Base-by-base conservation (phyloP, 2,797 vertebrate species). In the Pogoniulus pusillus region DNA sequence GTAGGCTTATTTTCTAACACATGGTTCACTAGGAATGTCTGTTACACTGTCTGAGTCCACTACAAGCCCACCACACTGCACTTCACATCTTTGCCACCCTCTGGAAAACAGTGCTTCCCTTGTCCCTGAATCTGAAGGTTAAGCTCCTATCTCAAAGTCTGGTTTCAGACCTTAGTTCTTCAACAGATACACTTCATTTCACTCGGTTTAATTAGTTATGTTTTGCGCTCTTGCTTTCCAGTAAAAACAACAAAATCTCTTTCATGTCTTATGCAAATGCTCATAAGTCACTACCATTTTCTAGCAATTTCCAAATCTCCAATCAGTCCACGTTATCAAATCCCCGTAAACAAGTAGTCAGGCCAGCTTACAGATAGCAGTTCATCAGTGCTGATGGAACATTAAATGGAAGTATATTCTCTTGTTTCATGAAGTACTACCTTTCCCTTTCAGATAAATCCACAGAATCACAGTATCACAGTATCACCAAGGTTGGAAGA, bases 31-130 rank as follows among this genome's bases (percentile, higher is more conserved):
- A 26, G 30, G 14, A 60, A 69, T 16, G 16, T 45, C 12, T 35
- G 7, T 37, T 35, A 12, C 12, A 20, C 24, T 53, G 49, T n/a
- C n/a, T n/a, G n/a, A n/a, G n/a, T n/a, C n/a, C 66, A 45, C 27
- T 20, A 35, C 0, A 4, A 82, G 13, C 11, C 58, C 59, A 34
- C 1, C 27, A 57, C 0, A 2, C 10, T 45, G 27, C 9, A 3
- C n/a, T 37, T 68, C 32, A 43, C 47, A 51, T 20, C 12, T 81
- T 32, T 43, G 59, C 68, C 54, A 23, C 32, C 32, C 76, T 68
- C 37, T 27, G 23, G 9, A 54, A 27, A 2, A 2, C 29, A n/a
- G 12, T 24, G 20, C 14, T n/a, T 35, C 32, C 35, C 58, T 62
- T 53, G 5, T 30, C 20, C 17, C 20, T 81, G 24, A 45, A 2